Evolutionary conservation across 2,888 invertebrate species (phyloP).

Genomic region (Biston stratarius): DNA sequence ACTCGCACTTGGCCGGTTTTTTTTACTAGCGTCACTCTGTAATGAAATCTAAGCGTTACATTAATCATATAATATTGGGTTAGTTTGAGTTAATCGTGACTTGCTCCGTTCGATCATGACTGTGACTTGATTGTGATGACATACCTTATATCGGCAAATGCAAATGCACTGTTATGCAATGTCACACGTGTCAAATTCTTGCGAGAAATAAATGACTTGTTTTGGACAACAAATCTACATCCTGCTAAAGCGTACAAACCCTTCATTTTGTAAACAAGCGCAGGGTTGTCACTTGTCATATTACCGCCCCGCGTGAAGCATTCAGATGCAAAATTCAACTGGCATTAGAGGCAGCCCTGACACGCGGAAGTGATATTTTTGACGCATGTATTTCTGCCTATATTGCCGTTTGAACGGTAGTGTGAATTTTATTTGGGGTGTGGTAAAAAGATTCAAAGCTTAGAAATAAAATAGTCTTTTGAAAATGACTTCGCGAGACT

Average conservation of each 20-base stretch:
- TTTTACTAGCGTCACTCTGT: too few species aligned
- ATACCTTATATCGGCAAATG: too few species aligned
- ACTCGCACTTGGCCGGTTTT: too few species aligned
- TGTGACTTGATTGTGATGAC: too few species aligned
- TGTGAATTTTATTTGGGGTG: conserved; percentile 38
- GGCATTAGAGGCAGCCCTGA: conserved; percentile 75
- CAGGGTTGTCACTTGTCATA: conserved; percentile 82
- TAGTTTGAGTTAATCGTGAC: too few species aligned
- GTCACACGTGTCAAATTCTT: too few species aligned
- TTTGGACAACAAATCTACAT: background rate
- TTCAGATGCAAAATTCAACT: conserved; percentile 82
- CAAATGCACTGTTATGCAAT: too few species aligned
- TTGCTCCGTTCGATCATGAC: too few species aligned
- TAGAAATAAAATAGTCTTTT: conserved; percentile 21
- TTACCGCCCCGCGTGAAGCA: conserved; percentile 71
- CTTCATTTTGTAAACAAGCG: conserved; percentile 53
- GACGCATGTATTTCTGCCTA: conserved; percentile 61
- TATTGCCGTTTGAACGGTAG: conserved; percentile 43
- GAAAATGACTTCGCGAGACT: conserved; percentile 10
- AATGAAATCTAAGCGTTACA: too few species aligned
- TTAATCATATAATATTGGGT: too few species aligned
- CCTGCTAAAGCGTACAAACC: conserved; percentile 14
- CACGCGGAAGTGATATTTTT: conserved; percentile 80
- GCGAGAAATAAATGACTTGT: background rate
- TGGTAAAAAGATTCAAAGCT: conserved; percentile 17